Evolutionary conservation across 2,888 invertebrate genomes (phyloP).

Genomic region (Apeira syringaria): DNA sequence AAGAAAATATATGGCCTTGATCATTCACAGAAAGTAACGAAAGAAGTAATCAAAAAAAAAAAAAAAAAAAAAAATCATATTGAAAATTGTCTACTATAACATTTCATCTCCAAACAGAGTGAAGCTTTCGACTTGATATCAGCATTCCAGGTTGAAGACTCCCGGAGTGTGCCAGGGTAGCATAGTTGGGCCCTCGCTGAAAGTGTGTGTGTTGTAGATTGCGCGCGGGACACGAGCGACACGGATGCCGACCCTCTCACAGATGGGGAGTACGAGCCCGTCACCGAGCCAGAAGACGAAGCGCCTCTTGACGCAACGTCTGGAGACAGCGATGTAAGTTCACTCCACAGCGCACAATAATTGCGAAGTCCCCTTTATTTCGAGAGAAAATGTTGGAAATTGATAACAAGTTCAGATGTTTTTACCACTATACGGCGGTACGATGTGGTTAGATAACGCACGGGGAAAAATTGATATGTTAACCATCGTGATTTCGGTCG

Average conservation of each 20-base stretch:
- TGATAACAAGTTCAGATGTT: no score
- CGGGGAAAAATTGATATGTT: no score
- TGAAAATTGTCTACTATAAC: conserved; percentile 4
- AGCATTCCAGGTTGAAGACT: not conserved
- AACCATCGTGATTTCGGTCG: no score
- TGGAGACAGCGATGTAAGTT: conserved; percentile 77
- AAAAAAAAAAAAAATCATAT: conserved; percentile 1
- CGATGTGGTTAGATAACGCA: no score
- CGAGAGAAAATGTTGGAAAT: no score
- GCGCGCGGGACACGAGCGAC: conserved; percentile 81
- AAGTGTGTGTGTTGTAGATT: conserved; percentile 70
- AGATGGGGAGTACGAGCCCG: conserved; percentile 72
- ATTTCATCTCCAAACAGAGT: not conserved
- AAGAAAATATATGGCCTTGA: no score
- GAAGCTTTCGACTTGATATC: not conserved
- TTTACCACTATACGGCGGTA: no score
- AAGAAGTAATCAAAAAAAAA: conserved; percentile 13
- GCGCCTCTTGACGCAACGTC: conserved; percentile 65
- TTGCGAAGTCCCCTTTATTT: no score
- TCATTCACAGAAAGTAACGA: no score
- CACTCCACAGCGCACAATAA: no score
- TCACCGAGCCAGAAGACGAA: conserved; percentile 72
- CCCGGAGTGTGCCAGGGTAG: conserved; percentile 1
- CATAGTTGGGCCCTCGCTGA: conserved; percentile 27
- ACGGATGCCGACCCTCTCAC: conserved; percentile 55